Base-by-base conservation (phyloP, 1,140 invertebrate genomes). In the Calosoma granatense region DNA sequence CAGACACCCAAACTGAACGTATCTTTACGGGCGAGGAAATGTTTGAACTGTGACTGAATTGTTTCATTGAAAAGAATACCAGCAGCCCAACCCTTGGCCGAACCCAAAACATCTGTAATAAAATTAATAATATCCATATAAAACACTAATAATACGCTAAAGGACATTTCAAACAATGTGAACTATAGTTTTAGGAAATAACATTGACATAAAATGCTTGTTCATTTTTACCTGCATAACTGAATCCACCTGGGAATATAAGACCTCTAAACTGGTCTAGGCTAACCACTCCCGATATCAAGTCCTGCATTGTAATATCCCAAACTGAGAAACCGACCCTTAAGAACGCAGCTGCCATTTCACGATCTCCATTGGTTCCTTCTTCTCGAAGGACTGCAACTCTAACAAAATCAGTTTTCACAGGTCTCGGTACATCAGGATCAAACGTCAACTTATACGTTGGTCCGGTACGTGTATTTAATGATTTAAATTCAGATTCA, bases 1-100 rank as follows among this genome's bases (percentile, higher is more conserved):
- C 96, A 98, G 9, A 98, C 90, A 39, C 96, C 96, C 47, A 98
- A 80, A 60, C 93, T 96, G 69, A 98, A 98, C 0, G 92, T 96
- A 67, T 97, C 85, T 1, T 74, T 61, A 19, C 92, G 79, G 6
- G 70, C 65, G 39, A 79, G 71, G 73, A 96, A 96, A 56, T 77
- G 71, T 22, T 82, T 70, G 47, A 97, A 85, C 65, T 94, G 90
- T 3, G 72, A 65, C 56, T 72, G 71, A 1, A 88, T 66, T 30
- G 78, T 77, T 20, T 81, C 74, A 55, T 81, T 80, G 69, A 92
- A 95, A 2, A 89, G 67, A 14, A 97, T 84, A 63, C 88, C 87
- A 0, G 91, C 94, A 1, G 95, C 94, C 96, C 96, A 99, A 15
- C 96, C 95, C 78, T 96, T 97, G 0, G 92, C 94, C 1, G 94